Evolutionary conservation across 2,888 invertebrate species (phyloP), one percentile per base, ranked within the genome.

Genomic region (Cacoxenus indagator): DNA sequence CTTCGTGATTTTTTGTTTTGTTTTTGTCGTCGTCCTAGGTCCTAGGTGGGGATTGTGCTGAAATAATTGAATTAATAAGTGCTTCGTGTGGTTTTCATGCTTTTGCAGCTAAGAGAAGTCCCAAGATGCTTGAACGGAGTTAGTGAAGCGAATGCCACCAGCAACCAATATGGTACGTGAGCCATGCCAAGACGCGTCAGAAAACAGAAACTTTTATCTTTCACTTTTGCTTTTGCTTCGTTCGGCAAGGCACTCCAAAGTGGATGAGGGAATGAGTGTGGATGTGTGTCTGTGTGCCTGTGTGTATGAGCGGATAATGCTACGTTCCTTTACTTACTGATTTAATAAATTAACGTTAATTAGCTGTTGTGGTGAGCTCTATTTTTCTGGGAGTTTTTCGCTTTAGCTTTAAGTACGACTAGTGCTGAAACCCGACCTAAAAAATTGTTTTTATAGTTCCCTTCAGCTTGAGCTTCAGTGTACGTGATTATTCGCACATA

Each of bases 261-360:
- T 27, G 55, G 22, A 43, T 24, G 37, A n/a, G n/a, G 1, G 14
- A 4, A 6, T n/a, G 57, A 4, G 57, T 29, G 14, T 29, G 29
- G 17, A 29, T 57, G 24, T 9, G 9, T 14, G 59, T 61, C 37
- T 26, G 22, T 45, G 45, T 62, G 24, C 24, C 31, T 57, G 29
- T 57, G 26, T 57, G 24, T 45, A 24, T 43, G 61, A 29, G 29
- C 14, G 67, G 68, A 73, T 71, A 70, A 71, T 72, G 67, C 73
- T 65, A 74, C 75, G 76, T 84, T 74, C 76, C 82, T 78, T 84
- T 84, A 77, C 84, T 84, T 83, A 75, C 84, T 86, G 85, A 85
- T 85, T 85, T 85, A 85, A 85, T 86, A 85, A 85, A 86, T 85
- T 85, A 86, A 83, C 85, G 84, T 85, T 86, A 85, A 85, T 85